phyloP scores from a whole-genome alignment of 2,113 vertebrate species.

The Tretioscincus oriximinensis region DNA sequence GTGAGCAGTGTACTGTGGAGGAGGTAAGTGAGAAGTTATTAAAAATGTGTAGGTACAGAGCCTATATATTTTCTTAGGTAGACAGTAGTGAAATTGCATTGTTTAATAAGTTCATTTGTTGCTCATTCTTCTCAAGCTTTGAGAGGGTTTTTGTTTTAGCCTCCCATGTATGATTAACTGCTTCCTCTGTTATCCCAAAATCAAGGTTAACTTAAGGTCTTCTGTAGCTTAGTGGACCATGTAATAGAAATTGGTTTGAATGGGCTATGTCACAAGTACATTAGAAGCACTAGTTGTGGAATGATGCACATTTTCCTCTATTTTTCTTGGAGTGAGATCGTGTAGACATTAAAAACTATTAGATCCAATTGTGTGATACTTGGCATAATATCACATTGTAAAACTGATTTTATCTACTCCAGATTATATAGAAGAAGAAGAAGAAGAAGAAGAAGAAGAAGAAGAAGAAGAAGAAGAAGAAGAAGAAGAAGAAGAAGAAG shows the following conservation, averaged over 20 bases:
- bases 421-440: too few relatives aligned
- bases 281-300: slow-evolving; percentile 11
- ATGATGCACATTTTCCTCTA: background rate
- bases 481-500: too few relatives aligned
- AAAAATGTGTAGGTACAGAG: slow-evolving; percentile 44
- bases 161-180: slow-evolving; percentile 35
- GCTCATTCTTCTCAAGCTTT: slow-evolving; percentile 51
- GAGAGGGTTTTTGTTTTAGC: slow-evolving; percentile 51
- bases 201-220: slow-evolving; percentile 54
- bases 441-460: too few relatives aligned
- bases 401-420: too few relatives aligned
- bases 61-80: slow-evolving; percentile 41
- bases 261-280: slow-evolving; percentile 37
- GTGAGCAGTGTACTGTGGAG: slow-evolving; percentile 48
- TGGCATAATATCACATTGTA: accelerated
- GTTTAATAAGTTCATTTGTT: slow-evolving; percentile 36
- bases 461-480: too few relatives aligned
- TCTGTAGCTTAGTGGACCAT: slow-evolving; percentile 43
- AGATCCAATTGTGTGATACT: slow-evolving; percentile 7
- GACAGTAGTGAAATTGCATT: slow-evolving; percentile 37
- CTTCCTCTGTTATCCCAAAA: slow-evolving; percentile 36
- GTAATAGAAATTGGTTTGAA: slow-evolving; percentile 50
- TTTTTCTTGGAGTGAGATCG: background rate
- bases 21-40: slow-evolving; percentile 41
- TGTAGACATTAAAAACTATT: background rate